Evolutionary conservation across 2,888 invertebrate genomes (phyloP), one percentile per base, ranked within the genome.

Genomic region (Sarcophaga variegata): DNA sequence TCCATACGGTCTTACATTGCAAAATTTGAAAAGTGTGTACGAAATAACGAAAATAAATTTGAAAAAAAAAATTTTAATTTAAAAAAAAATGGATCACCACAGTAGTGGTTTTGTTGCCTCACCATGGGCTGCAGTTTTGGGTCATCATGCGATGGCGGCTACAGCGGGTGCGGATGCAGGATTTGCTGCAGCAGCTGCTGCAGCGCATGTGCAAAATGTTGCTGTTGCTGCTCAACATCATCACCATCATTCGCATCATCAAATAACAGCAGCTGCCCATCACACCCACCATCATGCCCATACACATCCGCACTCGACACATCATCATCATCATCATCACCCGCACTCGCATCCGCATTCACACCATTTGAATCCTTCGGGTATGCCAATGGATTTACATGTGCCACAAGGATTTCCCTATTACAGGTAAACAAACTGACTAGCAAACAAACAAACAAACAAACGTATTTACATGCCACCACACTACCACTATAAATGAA

Each of bases 321-420:
- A 90, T 85, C 90, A 90, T 80, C 89, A 88, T 88, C 89, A 90
- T 71, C 91, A 90, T 75, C 89, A 88, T 88, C 89, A 90, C 74
- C 91, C 90, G 70, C 88, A 90, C 54, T 90, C 90, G 71, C 83
- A 94, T 91, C 95, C 95, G 92, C 95, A 95, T 90, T 89, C 91
- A 37, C 91, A 92, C 92, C 94, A 91, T 93, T 94, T 92, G 87
- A 93, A 92, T 85, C 94, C 94, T 90, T 95, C 95, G 89, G 95
- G 95, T 90, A 96, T 97, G 96, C 97, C 97, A 77, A 97, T 98
- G 97, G 98, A 98, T 93, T 95, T 98, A 90, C 98, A 98, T 94
- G 97, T 98, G 93, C 97, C 97, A 75, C 98, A 97, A 93, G 97
- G 97, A 90, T 97, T 97, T 94, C 97, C 97, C 85, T 98, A 97